A percentile compares a stretch with the other conserved stretches of the same genome.
phyloP scores from a whole-genome alignment of 2,888 invertebrate genomes.

The Parapristionchus giblindavisi region DNA sequence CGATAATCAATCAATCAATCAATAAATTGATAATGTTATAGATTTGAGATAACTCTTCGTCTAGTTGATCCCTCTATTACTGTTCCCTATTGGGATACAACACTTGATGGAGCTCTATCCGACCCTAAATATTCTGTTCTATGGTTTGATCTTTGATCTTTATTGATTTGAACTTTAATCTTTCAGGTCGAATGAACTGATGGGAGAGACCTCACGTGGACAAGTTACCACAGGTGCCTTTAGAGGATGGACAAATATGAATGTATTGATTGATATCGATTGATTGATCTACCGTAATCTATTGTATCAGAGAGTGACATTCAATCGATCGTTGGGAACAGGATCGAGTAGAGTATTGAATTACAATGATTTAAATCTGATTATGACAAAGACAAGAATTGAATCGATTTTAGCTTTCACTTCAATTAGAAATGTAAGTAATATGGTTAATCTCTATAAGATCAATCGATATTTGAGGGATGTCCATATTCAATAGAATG shows the following conservation, averaged over 20 bases:
- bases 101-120: constrained; percentile 3
- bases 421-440: neutral
- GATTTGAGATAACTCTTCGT: constrained; percentile 29
- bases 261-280: too few species aligned
- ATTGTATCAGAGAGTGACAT: constrained; percentile 1
- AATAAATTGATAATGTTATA: too few species aligned
- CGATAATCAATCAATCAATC: too few species aligned
- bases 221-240: constrained; percentile 1
- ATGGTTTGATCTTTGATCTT: neutral
- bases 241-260: constrained; percentile 24
- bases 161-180: neutral
- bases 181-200: constrained; percentile 18
- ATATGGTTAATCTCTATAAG: neutral
- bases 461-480: neutral
- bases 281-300: neutral
- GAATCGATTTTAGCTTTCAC: constrained; percentile 10
- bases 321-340: neutral
- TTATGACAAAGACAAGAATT: constrained; percentile 10
- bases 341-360: constrained; percentile 10
- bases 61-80: constrained; percentile 27
- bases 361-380: neutral
- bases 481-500: constrained; percentile 27
- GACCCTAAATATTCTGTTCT: constrained; percentile 1
- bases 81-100: constrained; percentile 30
- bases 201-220: neutral